These are phyloP conservation scores for Rhamphomyia laevipes DNA, from an alignment of 2,888 invertebrate genomes.

Conservation along the genomic window DNA sequence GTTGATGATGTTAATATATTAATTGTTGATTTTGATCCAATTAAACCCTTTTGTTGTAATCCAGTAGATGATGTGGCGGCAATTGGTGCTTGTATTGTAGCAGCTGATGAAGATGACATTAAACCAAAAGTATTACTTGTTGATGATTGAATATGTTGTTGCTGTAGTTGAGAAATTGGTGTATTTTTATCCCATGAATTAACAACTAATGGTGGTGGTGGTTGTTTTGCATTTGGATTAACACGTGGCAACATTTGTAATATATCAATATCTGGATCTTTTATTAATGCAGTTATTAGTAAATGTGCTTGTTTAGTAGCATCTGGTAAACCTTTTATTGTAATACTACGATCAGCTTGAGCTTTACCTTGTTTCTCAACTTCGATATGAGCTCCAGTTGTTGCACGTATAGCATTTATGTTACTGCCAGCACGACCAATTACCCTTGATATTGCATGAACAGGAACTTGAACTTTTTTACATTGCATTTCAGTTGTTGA, in stretches of 20 bases:
- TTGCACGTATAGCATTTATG: conserved; percentile 93
- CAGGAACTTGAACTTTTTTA: conserved; percentile 89
- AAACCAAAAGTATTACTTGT: conserved; percentile 6
- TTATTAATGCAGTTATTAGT: conserved; percentile 82
- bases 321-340: conserved; percentile 87
- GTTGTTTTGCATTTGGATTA: conserved; percentile 30
- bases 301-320: conserved; percentile 86
- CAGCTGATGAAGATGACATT: conserved; percentile 13
- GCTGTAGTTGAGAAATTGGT: conserved; percentile 17
- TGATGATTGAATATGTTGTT: conserved; percentile 5
- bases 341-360: conserved; percentile 87
- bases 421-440: conserved; percentile 96
- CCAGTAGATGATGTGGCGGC: conserved; percentile 5
- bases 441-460: conserved; percentile 90
- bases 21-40: conserved; percentile 24
- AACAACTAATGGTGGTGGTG: conserved; percentile 19
- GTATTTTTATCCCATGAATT: conserved; percentile 37
- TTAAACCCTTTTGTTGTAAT: conserved; percentile 1
- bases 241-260: conserved; percentile 63
- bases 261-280: conserved; percentile 91
- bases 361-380: conserved; percentile 95
- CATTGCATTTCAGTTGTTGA: conserved; percentile 41
- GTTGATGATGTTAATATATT: conserved; percentile 13
- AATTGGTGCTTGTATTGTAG: background rate
- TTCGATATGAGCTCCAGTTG: conserved; percentile 96